Percentiles rank a stretch among this genome's conserved stretches.
Evolutionary conservation across 2,797 vertebrate species (phyloP).

Genomic region (Sternarchorhynchus goeldii): DNA sequence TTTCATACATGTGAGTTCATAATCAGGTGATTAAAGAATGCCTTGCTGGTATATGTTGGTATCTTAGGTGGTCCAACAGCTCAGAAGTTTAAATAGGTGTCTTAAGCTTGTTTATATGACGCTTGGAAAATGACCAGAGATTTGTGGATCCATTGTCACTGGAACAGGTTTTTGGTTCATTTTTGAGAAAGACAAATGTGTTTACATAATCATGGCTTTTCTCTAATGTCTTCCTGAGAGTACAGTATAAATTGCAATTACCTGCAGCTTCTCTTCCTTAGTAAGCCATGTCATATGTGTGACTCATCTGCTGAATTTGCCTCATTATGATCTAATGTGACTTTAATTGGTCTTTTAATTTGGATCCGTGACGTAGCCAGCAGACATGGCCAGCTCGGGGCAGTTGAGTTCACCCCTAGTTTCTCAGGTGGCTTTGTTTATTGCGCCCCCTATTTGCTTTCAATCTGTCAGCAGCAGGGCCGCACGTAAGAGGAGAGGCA

Average conservation of each 20-base stretch:
- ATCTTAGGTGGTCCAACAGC: no score
- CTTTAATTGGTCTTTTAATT: constrained; percentile 60
- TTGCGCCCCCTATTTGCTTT: constrained; percentile 77
- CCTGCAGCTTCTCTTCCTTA: constrained; percentile 21
- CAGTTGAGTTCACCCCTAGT: constrained; percentile 47
- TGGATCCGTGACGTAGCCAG: constrained; percentile 42
- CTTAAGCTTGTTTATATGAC: no score
- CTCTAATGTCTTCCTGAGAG: neutral
- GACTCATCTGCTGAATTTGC: constrained; percentile 36
- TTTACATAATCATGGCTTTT: neutral
- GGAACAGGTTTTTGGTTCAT: no score
- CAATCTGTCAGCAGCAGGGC: constrained; percentile 75
- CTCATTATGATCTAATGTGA: constrained; percentile 49
- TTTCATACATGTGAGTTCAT: no score
- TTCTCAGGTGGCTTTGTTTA: constrained; percentile 77
- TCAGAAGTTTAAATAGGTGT: no score
- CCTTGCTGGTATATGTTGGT: no score
- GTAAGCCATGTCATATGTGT: constrained; percentile 7
- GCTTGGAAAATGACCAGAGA: no score
- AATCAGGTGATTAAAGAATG: no score
- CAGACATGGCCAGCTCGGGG: constrained; percentile 46
- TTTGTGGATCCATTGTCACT: no score
- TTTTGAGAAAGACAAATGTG: no score
- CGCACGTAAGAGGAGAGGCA: constrained; percentile 55
- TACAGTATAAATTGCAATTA: neutral